Evolutionary conservation across 2,113 vertebrate species (phyloP), one percentile per base, ranked within the genome.

Genomic region (Alethe castanea): DNA sequence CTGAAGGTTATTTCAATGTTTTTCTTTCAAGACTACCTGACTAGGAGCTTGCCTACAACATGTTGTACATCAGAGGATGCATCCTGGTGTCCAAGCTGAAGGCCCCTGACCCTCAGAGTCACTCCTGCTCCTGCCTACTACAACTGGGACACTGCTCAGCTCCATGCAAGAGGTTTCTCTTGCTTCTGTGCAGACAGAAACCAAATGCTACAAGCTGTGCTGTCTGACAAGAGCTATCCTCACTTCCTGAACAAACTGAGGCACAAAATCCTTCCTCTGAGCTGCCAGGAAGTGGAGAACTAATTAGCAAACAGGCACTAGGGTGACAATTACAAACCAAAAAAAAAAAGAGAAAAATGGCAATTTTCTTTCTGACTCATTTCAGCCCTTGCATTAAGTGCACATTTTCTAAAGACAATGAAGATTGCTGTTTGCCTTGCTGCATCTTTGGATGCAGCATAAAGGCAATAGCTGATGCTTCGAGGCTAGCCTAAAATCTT

Each of bases 321-420:
- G 9, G n/a, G 52, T 83, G 72, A 86, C 48, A 86, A 96, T 76
- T 93, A 64, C 14, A 69, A 87, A 78, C 9, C 1, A 60, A 69
- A 56, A 82, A 80, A 82, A 80, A 69, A 42, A 19, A 29, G 11
- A 66, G 86, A 88, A 35, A 72, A 90, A 22, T 11, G 17, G 56
- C 62, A 77, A 23, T 93, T 83, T 91, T 90, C 71, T 35, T 95
- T 85, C 86, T 86, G 88, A 92, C 76, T 96, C 76, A 86, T 85
- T 94, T 81, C 44, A 88, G 60, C 35, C 31, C 31, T 48, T 78
- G 36, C 67, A 72, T 67, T 92, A 81, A 95, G 33, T 36, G 60
- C 57, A 56, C 76, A 65, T 23, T 90, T 78, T 71, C n/a, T 67
- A 73, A 87, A 48, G 83, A 80, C 64, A 95, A 73, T 70, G 9